Evolutionary conservation across 2,113 vertebrate species (phyloP).

Genomic region (Leptobrachium ailaonicum): DNA sequence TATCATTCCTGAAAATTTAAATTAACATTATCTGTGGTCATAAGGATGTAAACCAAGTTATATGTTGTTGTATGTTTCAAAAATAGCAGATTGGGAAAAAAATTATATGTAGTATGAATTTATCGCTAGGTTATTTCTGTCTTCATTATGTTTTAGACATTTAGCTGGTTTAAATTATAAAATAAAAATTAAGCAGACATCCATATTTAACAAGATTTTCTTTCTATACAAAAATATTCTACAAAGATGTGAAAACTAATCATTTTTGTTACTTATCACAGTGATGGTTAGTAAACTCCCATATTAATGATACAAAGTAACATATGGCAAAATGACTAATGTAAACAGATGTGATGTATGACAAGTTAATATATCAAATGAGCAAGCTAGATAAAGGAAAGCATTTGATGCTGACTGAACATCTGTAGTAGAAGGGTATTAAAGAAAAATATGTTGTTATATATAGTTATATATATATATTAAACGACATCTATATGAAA

Average conservation of each 20-base stretch:
- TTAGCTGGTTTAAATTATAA: too few relatives aligned
- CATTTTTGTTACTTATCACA: slow-evolving; percentile 15
- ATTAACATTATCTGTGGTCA: too few relatives aligned
- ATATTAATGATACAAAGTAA: slow-evolving; percentile 42
- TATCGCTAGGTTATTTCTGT: too few relatives aligned
- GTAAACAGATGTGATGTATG: slow-evolving; percentile 36
- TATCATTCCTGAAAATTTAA: too few relatives aligned
- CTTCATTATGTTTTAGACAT: too few relatives aligned
- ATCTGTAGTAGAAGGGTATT: not conserved
- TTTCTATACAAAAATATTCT: not conserved
- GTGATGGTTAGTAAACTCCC: slow-evolving; percentile 28
- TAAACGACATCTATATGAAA: too few relatives aligned
- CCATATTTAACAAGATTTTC: not conserved
- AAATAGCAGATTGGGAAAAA: too few relatives aligned
- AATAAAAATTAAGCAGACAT: not conserved
- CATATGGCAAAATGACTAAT: slow-evolving; percentile 51
- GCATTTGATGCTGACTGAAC: not conserved
- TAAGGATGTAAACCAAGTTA: too few relatives aligned
- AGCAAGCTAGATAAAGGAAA: slow-evolving; percentile 25
- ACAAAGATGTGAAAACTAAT: not conserved
- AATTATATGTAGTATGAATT: too few relatives aligned
- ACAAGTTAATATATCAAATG: slow-evolving; percentile 37
- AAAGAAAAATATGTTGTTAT: not conserved
- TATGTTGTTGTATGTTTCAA: too few relatives aligned
- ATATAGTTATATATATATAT: not conserved